These are phyloP conservation scores for Camarhynchus parvulus DNA, from an alignment of 2,113 vertebrate genomes.

Conservation along the genomic window DNA sequence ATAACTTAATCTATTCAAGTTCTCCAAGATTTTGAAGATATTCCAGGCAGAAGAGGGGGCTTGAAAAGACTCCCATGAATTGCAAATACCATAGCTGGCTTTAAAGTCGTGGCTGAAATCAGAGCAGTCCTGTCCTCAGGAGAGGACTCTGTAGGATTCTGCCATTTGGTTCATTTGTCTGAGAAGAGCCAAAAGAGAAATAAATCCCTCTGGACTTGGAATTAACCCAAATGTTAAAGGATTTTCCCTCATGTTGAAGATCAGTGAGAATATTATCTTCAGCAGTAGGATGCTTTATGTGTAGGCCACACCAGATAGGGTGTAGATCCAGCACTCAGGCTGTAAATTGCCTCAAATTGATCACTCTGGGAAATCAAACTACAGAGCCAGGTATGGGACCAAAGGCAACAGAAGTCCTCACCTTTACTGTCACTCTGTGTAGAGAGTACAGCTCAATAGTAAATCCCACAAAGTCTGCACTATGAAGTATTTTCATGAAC, in stretches of 20 bases:
- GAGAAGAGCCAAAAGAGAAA: neutral
- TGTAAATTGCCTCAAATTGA: neutral
- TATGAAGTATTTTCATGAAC: neutral
- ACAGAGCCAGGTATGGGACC: neutral
- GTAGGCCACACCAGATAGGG: neutral
- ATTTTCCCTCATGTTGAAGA: neutral
- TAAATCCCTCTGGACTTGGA: neutral
- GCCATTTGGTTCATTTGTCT: neutral
- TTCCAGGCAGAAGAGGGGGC: neutral
- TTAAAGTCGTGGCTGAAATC: neutral
- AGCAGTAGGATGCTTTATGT: neutral
- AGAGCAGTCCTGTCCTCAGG: neutral
- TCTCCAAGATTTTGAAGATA: neutral
- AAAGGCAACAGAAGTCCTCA: neutral
- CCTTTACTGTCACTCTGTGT: neutral
- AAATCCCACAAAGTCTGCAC: neutral
- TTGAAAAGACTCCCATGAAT: neutral
- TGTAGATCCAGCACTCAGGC: neutral
- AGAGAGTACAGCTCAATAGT: neutral
- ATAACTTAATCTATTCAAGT: neutral
- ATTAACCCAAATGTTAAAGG: neutral
- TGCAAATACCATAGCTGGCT: accelerated
- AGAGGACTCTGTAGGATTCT: neutral
- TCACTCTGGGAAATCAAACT: neutral
- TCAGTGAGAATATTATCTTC: neutral